Base-by-base conservation (phyloP, 1,140 invertebrate species). In the Lasaia peninsularis region DNA sequence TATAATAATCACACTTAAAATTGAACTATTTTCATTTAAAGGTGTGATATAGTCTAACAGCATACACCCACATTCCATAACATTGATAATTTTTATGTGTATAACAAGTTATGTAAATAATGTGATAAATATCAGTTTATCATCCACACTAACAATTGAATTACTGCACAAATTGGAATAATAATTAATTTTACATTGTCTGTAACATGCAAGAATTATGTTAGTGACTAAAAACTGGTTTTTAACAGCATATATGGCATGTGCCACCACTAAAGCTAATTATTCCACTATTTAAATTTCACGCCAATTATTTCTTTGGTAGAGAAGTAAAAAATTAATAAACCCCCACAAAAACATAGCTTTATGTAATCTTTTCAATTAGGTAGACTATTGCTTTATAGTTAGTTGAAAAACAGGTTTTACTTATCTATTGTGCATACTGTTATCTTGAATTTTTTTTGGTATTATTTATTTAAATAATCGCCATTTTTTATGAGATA, bases 101-200 rank as follows among this genome's bases (percentile, higher is more conserved):
- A 14, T 40, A 40, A 40, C 35, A 40, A 9, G 35, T 40, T 40
- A 40, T 40, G 35, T 40, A 40, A 40, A 40, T 37, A 37, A 12
- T 40, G 35, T 40, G 6, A 40, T 40, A 40, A 40, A 8, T 40
- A 40, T 40, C 35, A 40, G 12, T 18, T 40, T 40, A 40, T 40
- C 35, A 18, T 40, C 7, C 35, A 18, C n/a, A 40, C 14, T 16
- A 40, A 40, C 12, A 40, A 40, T 40, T 40, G 16, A 40, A 40
- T 40, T 40, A 40, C 35, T 18, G 12, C 14, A 40, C 35, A 12
- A 16, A 40, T 40, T 8, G 16, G 14, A 40, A 40, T n/a, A 16
- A 14, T 16, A 40, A 40, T 40, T 40, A 40, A 40, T 40, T 16
- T 14, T 18, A 16, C 11, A 40, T 16, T 40, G n/a, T n/a, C n/a